Conservation (phyloP, 2,113 vertebrate genomes). For the Tyto alba region DNA sequence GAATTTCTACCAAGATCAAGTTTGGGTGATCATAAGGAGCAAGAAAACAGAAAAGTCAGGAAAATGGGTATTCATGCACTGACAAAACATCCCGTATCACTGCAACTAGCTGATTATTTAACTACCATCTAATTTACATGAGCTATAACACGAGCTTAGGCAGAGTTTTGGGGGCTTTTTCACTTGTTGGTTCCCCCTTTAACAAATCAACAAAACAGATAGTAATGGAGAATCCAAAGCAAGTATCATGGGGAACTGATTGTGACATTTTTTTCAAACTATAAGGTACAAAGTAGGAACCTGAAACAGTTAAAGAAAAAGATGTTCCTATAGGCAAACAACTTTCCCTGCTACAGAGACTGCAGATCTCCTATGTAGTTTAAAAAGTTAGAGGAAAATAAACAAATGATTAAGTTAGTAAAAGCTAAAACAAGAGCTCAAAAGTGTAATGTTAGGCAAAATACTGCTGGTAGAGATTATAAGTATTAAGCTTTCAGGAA, state of each 20-base stretch:
- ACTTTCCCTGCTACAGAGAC: not conserved
- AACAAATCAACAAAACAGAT: not conserved
- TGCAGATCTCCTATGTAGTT: not conserved
- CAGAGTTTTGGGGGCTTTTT: not conserved
- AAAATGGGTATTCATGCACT: not conserved
- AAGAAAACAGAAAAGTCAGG: not conserved
- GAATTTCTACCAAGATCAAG: not conserved
- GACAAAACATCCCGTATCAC: not conserved
- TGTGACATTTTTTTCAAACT: not conserved
- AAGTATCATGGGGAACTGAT: not conserved
- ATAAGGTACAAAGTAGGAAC: not conserved
- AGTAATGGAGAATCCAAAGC: not conserved
- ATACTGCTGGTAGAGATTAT: not conserved
- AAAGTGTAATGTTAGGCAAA: not conserved
- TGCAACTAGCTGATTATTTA: not conserved
- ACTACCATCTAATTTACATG: not conserved
- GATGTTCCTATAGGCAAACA: not conserved
- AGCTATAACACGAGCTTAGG: not conserved
- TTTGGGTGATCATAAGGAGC: not conserved
- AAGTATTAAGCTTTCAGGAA: slow-evolving; percentile 1
- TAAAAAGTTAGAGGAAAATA: not conserved
- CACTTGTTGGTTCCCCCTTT: not conserved
- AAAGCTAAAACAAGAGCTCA: not conserved
- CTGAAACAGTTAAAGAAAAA: not conserved
- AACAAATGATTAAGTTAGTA: not conserved